Conservation (phyloP, 2,888 invertebrate species). For the Steromphala cineraria region DNA sequence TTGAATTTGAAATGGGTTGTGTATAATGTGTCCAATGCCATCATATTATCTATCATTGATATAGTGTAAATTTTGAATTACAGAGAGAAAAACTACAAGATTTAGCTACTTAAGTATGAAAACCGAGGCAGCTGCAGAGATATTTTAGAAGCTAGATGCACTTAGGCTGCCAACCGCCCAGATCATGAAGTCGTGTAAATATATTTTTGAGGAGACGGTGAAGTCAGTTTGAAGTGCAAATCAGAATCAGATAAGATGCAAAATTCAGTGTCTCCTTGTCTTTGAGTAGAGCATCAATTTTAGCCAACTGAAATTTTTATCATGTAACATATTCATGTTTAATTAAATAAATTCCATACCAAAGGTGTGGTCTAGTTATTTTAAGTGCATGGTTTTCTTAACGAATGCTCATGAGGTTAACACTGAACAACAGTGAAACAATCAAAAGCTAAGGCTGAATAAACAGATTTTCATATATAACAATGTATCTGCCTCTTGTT, state of each 20-base stretch:
- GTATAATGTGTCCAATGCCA: not conserved
- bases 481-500: too few relatives aligned
- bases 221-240: not conserved
- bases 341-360: constrained; percentile 30
- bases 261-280: not conserved
- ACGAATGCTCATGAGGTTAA: not conserved
- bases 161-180: not conserved
- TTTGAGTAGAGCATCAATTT: constrained; percentile 3
- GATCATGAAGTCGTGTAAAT: not conserved
- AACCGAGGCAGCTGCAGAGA: not conserved
- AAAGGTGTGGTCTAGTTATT: constrained; percentile 19
- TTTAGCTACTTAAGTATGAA: not conserved
- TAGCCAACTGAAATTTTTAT: constrained; percentile 30
- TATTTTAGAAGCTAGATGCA: not conserved
- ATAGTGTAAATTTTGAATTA: not conserved
- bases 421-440: not conserved
- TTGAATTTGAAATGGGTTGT: not conserved
- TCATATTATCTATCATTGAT: too few relatives aligned
- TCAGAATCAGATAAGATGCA: not conserved
- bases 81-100: not conserved
- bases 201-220: not conserved
- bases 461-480: constrained; percentile 7
- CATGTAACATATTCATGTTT: constrained; percentile 35
- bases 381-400: constrained; percentile 4
- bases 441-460: constrained; percentile 5